A percentile compares a stretch with the other conserved stretches of the same genome.
These are phyloP conservation scores for Geotrupes spiniger DNA, from an alignment of 2,888 invertebrate species.

Conservation along the genomic window DNA sequence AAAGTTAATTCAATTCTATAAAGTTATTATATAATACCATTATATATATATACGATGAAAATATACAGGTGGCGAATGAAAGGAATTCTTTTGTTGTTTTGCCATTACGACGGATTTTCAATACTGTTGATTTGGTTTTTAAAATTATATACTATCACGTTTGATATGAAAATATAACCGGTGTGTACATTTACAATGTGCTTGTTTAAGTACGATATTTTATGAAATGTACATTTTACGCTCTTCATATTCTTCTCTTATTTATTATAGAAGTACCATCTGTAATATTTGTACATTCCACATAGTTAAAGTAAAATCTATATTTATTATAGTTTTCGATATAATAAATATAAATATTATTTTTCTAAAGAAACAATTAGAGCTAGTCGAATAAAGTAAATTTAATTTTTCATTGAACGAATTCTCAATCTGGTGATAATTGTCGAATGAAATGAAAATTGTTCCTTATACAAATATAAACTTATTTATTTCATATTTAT, in stretches of 20 bases:
- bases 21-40: too few species aligned
- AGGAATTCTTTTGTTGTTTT: too few species aligned
- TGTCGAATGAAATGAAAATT: too few species aligned
- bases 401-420: constrained; percentile 15
- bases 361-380: constrained; percentile 35
- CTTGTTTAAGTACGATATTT: not conserved
- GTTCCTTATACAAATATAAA: constrained; percentile 20
- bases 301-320: constrained; percentile 22
- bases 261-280: constrained; percentile 16
- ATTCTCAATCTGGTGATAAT: constrained; percentile 22
- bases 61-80: too few species aligned
- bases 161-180: not conserved
- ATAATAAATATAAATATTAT: constrained; percentile 33
- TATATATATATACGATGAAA: too few species aligned
- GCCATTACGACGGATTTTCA: too few species aligned
- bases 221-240: not conserved
- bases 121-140: too few species aligned
- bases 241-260: not conserved
- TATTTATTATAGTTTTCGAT: constrained; percentile 31
- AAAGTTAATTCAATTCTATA: too few species aligned
- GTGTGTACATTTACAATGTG: constrained; percentile 6
- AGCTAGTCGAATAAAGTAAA: constrained; percentile 23
- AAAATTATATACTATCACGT: too few species aligned
- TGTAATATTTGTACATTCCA: constrained; percentile 34
- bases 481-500: constrained; percentile 21